Evolutionary conservation across 2,888 invertebrate genomes (phyloP).

Genomic region (Epistrophe grossulariae): DNA sequence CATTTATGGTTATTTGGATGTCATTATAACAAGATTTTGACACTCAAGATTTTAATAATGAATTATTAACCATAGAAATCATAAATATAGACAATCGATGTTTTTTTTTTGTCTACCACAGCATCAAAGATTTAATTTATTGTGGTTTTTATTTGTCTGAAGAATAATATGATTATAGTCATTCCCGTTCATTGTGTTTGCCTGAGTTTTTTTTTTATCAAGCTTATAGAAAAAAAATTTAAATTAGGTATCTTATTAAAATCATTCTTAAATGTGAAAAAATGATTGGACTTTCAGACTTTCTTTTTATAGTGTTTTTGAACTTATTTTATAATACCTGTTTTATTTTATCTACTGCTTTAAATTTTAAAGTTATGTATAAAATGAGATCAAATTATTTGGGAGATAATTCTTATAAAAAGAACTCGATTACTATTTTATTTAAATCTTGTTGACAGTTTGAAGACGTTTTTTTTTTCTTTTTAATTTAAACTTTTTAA

Average conservation of each 20-base stretch:
- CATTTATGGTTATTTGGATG: neutral
- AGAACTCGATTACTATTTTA: too few relatives aligned
- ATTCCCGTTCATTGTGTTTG: neutral
- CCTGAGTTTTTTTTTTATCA: neutral
- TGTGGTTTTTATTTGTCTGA: neutral
- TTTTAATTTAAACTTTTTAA: too few relatives aligned
- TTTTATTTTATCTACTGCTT: neutral
- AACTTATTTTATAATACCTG: constrained; percentile 7
- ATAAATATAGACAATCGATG: neutral
- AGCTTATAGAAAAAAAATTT: neutral
- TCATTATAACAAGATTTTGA: neutral
- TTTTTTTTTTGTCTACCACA: neutral
- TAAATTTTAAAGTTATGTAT: too few relatives aligned
- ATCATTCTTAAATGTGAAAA: neutral
- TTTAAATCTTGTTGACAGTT: too few relatives aligned
- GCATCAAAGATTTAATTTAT: neutral
- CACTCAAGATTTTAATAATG: neutral
- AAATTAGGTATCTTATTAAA: neutral
- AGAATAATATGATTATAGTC: neutral
- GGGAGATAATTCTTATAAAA: too few relatives aligned
- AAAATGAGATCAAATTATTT: too few relatives aligned
- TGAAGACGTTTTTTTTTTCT: too few relatives aligned
- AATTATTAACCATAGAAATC: neutral
- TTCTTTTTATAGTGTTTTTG: neutral
- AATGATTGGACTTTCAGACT: neutral